These are phyloP conservation scores for Drosophila meridiana DNA, from an alignment of 2,888 invertebrate species.

Conservation along the genomic window DNA sequence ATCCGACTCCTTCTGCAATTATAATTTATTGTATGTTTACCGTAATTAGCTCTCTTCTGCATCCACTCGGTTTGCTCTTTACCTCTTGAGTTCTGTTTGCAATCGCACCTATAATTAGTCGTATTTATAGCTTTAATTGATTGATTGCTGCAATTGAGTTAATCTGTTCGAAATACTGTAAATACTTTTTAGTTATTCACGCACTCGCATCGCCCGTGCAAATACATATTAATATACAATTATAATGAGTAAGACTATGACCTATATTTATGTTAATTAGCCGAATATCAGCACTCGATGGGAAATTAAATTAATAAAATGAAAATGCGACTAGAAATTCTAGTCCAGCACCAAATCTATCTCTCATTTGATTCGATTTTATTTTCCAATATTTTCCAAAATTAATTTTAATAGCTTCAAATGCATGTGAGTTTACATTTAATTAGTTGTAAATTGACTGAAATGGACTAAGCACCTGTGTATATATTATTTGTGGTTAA, in stretches of 20 bases:
- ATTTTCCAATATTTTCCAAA: conserved; percentile 24
- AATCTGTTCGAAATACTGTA: conserved; percentile 45
- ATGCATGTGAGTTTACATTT: conserved; percentile 34
- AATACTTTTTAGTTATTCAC: conserved; percentile 37
- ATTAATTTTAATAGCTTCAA: conserved; percentile 11
- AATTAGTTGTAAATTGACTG: conserved; percentile 23
- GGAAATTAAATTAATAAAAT: conserved; percentile 55
- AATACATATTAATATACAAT: conserved; percentile 3
- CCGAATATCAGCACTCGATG: background rate
- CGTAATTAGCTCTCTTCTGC: conserved; percentile 40
- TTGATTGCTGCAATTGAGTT: conserved; percentile 54
- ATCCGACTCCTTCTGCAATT: conserved; percentile 25
- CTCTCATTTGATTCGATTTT: conserved; percentile 18
- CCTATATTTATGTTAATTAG: conserved; percentile 21
- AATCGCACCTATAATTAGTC: conserved; percentile 53
- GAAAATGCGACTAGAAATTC: conserved; percentile 13
- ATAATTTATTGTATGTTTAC: conserved; percentile 4
- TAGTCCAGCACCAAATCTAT: background rate
- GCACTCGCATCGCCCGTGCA: conserved; percentile 40
- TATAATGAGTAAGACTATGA: conserved; percentile 6
- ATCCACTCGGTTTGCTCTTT: conserved; percentile 50
- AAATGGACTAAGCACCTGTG: background rate
- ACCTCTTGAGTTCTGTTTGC: conserved; percentile 50
- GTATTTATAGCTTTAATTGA: conserved; percentile 63
- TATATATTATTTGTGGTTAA: conserved; percentile 20